Evolutionary conservation across 1,140 invertebrate genomes (phyloP), one percentile per base, ranked within the genome.

Genomic region (Sycophila sp.): DNA sequence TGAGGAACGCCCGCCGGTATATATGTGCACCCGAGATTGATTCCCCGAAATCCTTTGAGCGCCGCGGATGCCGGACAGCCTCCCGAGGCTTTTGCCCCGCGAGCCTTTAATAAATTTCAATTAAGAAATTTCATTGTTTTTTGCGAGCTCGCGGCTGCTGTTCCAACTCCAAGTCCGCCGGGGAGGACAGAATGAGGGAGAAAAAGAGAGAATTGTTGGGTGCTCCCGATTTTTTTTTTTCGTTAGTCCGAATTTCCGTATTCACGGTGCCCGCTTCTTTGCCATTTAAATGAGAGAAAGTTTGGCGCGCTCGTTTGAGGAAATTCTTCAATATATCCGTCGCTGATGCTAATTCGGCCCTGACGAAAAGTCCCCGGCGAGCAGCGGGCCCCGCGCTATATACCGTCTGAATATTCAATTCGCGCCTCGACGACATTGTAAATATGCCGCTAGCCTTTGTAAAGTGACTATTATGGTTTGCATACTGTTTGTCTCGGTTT

Each of bases 91-190:
- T 36, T 58, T 51, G 34, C 24, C 17, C 45, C 10, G 38, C 58
- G 49, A 63, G 40, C 59, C 69, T 64, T 69, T 64, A 70, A 70
- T 70, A 70, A 70, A 70, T 64, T 70, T 70, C 60, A 70, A 70
- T 70, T 70, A 70, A 70, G 69, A 70, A 64, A 64, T 64, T 64
- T 64, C 69, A 49, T 64, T 64, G 69, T 64, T 70, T 64, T 64
- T 64, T 47, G 60, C 42, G 11, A 26, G 13, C 13, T n/a, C 49
- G 4, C 49, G 8, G 26, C 2, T 40, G 42, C 22, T 24, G 10
- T n/a, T n/a, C n/a, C n/a, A n/a, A n/a, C n/a, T n/a, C n/a, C n/a
- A n/a, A n/a, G n/a, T n/a, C n/a, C n/a, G n/a, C n/a, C n/a, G n/a
- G n/a, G n/a, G n/a, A n/a, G n/a, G n/a, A n/a, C n/a, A n/a, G n/a